These are phyloP conservation scores for Epinotia brunnichana DNA, from an alignment of 2,888 invertebrate species.

Conservation along the genomic window DNA sequence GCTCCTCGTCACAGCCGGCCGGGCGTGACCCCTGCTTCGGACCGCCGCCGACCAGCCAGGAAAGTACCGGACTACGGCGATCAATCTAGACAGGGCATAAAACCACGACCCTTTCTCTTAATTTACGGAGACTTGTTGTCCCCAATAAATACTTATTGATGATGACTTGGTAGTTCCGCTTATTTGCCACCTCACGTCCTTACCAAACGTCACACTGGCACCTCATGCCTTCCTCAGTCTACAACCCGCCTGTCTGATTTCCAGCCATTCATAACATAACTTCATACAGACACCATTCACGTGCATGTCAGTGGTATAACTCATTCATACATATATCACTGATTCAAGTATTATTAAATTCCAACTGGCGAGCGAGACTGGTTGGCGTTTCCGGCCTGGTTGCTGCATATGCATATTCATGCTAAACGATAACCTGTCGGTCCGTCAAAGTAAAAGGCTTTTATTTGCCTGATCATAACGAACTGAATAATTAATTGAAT, in stretches of 20 bases:
- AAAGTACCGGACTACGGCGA: too few relatives aligned
- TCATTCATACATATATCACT: background rate
- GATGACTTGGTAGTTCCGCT: too few relatives aligned
- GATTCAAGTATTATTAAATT: background rate
- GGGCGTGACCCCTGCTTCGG: too few relatives aligned
- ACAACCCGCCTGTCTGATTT: background rate
- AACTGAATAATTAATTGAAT: conserved; percentile 21
- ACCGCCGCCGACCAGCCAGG: too few relatives aligned
- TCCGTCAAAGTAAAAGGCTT: conserved; percentile 30
- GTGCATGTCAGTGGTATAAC: background rate
- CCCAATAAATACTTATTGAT: too few relatives aligned
- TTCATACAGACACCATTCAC: background rate
- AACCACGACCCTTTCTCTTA: too few relatives aligned
- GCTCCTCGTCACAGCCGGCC: too few relatives aligned
- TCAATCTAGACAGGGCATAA: too few relatives aligned
- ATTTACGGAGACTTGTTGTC: too few relatives aligned
- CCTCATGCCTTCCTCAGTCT: too few relatives aligned
- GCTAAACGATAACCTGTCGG: conserved; percentile 19
- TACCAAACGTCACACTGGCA: too few relatives aligned
- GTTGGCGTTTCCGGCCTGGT: conserved; percentile 19
- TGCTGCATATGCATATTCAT: conserved; percentile 29
- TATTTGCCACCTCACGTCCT: too few relatives aligned
- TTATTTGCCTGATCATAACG: conserved; percentile 26
- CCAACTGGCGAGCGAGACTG: conserved; percentile 16
- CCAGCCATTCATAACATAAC: background rate